Evolutionary conservation across 2,797 vertebrate genomes (phyloP).

Genomic region (Onychomys torridus): DNA sequence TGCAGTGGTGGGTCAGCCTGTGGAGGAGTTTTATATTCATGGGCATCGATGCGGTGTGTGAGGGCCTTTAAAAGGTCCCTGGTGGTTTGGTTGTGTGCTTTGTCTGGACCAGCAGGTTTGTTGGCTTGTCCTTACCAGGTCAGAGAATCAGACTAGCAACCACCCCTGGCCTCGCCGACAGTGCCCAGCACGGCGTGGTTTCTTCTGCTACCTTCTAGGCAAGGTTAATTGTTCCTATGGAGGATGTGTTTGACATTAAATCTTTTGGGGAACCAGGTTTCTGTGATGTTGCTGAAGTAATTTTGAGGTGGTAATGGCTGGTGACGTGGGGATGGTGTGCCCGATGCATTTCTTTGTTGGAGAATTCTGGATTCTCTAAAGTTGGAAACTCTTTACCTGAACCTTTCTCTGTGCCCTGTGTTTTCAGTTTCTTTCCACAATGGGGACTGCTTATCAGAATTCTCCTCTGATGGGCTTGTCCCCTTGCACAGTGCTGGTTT

Average conservation of each 20-base stretch:
- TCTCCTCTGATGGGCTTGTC: not conserved
- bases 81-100: not conserved
- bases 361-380: not conserved
- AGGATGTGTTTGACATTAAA: not conserved
- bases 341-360: not conserved
- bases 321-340: not conserved
- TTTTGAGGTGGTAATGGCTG: not conserved
- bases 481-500: not conserved
- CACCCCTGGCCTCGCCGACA: not conserved
- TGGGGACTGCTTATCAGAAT: not conserved
- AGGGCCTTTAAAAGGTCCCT: not conserved
- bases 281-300: not conserved
- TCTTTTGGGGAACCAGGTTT: conserved; percentile 23
- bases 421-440: not conserved
- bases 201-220: not conserved
- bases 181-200: not conserved
- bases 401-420: not conserved
- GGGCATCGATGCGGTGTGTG: not conserved
- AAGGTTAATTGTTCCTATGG: not conserved
- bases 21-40: not conserved
- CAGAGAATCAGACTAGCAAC: not conserved
- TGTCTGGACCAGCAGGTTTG: not conserved
- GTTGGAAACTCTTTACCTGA: not conserved
- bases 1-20: not conserved
- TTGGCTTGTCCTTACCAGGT: not conserved